These are phyloP conservation scores for Heliconius hewitsoni DNA, from an alignment of 1,140 invertebrate species.

Conservation along the genomic window DNA sequence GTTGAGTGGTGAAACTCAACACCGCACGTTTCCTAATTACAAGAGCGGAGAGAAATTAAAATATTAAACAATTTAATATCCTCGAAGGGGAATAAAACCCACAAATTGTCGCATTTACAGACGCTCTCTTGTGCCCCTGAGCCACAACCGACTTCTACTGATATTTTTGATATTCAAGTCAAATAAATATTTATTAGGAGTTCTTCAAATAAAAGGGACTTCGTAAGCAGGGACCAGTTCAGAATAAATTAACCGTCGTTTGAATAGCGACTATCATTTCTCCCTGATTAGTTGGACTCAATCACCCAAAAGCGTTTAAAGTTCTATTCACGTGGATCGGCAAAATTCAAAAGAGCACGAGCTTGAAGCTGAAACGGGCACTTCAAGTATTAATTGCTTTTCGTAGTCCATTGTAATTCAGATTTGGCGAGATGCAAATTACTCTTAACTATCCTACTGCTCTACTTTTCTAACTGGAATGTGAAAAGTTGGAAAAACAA, in stretches of 20 bases:
- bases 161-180: constrained; percentile 5
- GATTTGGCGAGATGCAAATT: constrained; percentile 76
- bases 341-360: constrained; percentile 75
- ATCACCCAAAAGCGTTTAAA: constrained; percentile 42
- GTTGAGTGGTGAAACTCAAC: too few species aligned
- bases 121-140: too few species aligned
- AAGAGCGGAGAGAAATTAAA: too few species aligned
- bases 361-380: constrained; percentile 71
- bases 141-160: too few species aligned
- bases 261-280: constrained; percentile 32
- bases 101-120: too few species aligned
- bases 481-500: constrained; percentile 71
- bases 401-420: constrained; percentile 76
- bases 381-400: constrained; percentile 80
- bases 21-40: too few species aligned
- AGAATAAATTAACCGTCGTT: constrained; percentile 31
- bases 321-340: constrained; percentile 42
- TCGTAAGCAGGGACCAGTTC: background rate
- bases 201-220: constrained; percentile 9
- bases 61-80: too few species aligned
- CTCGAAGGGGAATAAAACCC: too few species aligned
- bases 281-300: constrained; percentile 35
- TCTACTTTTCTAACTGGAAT: constrained; percentile 72
- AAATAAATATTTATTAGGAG: constrained; percentile 20
- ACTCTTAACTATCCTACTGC: constrained; percentile 69